Conservation (phyloP, 2,888 invertebrate genomes). For the Operophtera brumata region DNA sequence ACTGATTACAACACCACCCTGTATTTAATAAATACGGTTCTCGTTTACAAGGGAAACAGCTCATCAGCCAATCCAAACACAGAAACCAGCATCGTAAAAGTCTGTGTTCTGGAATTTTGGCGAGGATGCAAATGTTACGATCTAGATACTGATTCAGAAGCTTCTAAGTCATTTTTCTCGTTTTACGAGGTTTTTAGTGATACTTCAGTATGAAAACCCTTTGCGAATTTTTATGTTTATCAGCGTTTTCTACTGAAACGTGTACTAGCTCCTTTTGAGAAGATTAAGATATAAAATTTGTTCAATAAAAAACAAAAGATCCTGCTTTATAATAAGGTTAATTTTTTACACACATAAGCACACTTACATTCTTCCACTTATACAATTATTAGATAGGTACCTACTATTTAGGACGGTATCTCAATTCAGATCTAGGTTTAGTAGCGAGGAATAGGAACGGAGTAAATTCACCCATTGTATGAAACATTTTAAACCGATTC, state of each 20-base stretch:
- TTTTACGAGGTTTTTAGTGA: conserved; percentile 29
- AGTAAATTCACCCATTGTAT: too few relatives aligned
- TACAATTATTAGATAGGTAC: too few relatives aligned
- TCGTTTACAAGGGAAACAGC: conserved; percentile 68
- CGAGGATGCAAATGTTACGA: conserved; percentile 22
- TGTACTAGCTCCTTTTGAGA: conserved; percentile 5
- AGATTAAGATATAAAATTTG: conserved; percentile 10
- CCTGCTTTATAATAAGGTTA: background rate
- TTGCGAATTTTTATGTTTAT: conserved; percentile 15
- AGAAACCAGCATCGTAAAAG: conserved; percentile 29
- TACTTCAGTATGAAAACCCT: conserved; percentile 17
- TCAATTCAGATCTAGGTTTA: too few relatives aligned
- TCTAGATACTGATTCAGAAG: conserved; percentile 27
- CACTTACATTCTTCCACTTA: too few relatives aligned
- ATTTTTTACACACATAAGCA: background rate
- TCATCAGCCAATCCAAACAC: conserved; percentile 64
- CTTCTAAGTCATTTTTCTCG: conserved; percentile 24
- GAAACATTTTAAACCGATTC: too few relatives aligned
- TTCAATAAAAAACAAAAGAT: background rate
- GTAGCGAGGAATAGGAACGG: too few relatives aligned
- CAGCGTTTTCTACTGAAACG: conserved; percentile 9
- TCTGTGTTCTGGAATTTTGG: conserved; percentile 30
- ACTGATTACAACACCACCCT: background rate
- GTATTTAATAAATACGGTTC: conserved; percentile 53
- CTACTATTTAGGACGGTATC: too few relatives aligned